phyloP scores from a whole-genome alignment of 1,140 invertebrate species.

The Drosophila seguyi region DNA sequence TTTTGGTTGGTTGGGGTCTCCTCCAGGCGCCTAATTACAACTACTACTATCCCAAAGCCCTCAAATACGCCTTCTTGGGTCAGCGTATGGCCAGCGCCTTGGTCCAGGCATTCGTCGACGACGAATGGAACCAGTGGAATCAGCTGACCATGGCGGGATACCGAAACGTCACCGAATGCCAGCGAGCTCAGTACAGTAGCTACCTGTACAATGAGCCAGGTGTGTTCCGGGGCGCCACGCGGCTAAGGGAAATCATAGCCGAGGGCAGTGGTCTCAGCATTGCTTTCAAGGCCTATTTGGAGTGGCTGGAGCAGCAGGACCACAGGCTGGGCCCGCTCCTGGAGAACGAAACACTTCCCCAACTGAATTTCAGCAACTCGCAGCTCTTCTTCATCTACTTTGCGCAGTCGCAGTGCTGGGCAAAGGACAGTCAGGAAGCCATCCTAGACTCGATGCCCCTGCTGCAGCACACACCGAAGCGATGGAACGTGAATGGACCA shows the following conservation, averaged over 20 bases:
- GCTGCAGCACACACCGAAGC: slow-evolving; percentile 61
- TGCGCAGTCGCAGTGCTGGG: slow-evolving; percentile 86
- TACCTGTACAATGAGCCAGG: slow-evolving; percentile 64
- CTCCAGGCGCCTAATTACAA: slow-evolving; percentile 97
- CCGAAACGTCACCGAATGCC: slow-evolving; percentile 94
- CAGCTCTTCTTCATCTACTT: slow-evolving; percentile 92
- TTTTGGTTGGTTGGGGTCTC: slow-evolving; percentile 96
- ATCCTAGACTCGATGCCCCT: slow-evolving; percentile 59
- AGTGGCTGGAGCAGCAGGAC: slow-evolving; percentile 69
- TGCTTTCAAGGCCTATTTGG: slow-evolving; percentile 87
- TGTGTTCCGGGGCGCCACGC: slow-evolving; percentile 88
- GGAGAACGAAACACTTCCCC: slow-evolving; percentile 60
- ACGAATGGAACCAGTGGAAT: slow-evolving; percentile 98
- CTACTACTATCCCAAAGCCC: slow-evolving; percentile 92
- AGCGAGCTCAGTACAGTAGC: slow-evolving; percentile 94
- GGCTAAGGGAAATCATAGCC: slow-evolving; percentile 90
- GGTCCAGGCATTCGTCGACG: slow-evolving; percentile 97
- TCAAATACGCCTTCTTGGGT: slow-evolving; percentile 98
- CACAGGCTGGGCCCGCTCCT: slow-evolving; percentile 26
- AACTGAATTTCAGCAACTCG: slow-evolving; percentile 77
- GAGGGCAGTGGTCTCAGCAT: slow-evolving; percentile 88
- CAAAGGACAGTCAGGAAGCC: slow-evolving; percentile 32
- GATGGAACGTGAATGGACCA: slow-evolving; percentile 73
- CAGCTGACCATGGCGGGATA: slow-evolving; percentile 95
- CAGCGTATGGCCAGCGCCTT: slow-evolving; percentile 97